Evolutionary conservation across 2,888 invertebrate genomes (phyloP), one percentile per base, ranked within the genome.

Genomic region (Eilema caniola): DNA sequence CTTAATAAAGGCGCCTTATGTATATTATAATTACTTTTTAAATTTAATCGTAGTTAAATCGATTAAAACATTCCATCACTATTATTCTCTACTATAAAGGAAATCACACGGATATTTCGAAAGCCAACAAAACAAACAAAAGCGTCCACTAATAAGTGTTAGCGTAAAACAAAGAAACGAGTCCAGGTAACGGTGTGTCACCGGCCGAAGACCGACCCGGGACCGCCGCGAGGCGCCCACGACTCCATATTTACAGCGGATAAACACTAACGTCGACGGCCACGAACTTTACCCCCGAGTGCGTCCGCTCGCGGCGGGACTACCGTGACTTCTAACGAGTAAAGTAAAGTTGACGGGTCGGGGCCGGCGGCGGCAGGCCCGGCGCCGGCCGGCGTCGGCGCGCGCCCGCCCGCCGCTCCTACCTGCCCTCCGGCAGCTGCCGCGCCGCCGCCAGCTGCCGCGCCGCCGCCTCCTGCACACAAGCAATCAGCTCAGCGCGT

Each of bases 21-120:
- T 69, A 70, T 65, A 80, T 72, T n/a, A 78, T 72, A 63, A 71
- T 74, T 78, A 83, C 33, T 74, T 73, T 61, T 83, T 65, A 64
- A 79, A 77, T 80, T 84, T 86, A 85, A 85, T 83, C 82, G 85
- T 85, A 84, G 85, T 88, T 85, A 84, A 88, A 88, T 90, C 85
- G 88, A 89, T 90, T 87, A 89, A 91, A 94, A 93, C 93, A 93
- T 92, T 94, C 92, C 93, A 91, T 92, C 89, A 88, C 90, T 93
- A 92, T 91, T 85, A 88, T 88, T 87, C 88, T 91, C 84, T 93
- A 92, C 88, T 80, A 88, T 87, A 91, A 93, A 93, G 86, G 65
- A 87, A 94, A 92, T 90, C 94, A 94, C 95, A 93, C 95, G 86
- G 92, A 93, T 93, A 93, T 92, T 94, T 93, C 82, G 91, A 92